These are phyloP conservation scores for Chloebia gouldiae DNA, from an alignment of 2,113 vertebrate genomes.

Conservation along the genomic window DNA sequence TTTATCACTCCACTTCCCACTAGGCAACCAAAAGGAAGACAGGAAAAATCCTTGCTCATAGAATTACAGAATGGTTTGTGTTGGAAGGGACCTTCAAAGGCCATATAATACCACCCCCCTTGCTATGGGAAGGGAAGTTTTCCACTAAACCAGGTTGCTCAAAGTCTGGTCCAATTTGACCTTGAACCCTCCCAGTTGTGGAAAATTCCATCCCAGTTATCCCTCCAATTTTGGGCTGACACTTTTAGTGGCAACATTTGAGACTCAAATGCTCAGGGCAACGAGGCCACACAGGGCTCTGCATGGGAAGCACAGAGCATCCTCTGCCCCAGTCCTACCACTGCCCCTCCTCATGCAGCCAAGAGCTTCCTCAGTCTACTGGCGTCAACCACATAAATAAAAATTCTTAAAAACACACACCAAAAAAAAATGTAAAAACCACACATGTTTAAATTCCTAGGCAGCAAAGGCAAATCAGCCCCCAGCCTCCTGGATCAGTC, in stretches of 20 bases:
- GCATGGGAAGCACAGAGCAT: not conserved
- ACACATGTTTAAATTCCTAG: not conserved
- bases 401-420: not conserved
- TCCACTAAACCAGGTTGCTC: not conserved
- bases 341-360: not conserved
- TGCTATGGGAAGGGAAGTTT: not conserved
- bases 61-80: not conserved
- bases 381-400: not conserved
- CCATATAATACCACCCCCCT: rapidly evolving
- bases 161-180: not conserved
- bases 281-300: rapidly evolving
- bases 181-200: not conserved
- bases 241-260: not conserved
- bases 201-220: not conserved
- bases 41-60: not conserved
- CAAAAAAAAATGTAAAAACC: not conserved
- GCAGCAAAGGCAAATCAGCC: not conserved
- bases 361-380: not conserved
- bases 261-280: not conserved
- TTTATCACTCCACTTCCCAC: not conserved
- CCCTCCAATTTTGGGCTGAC: not conserved
- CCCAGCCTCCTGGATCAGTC: not conserved
- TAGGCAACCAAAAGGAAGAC: not conserved
- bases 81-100: not conserved
- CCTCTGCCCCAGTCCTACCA: not conserved